phyloP scores from a whole-genome alignment of 2,888 invertebrate species.

The Eupithecia vulgata region DNA sequence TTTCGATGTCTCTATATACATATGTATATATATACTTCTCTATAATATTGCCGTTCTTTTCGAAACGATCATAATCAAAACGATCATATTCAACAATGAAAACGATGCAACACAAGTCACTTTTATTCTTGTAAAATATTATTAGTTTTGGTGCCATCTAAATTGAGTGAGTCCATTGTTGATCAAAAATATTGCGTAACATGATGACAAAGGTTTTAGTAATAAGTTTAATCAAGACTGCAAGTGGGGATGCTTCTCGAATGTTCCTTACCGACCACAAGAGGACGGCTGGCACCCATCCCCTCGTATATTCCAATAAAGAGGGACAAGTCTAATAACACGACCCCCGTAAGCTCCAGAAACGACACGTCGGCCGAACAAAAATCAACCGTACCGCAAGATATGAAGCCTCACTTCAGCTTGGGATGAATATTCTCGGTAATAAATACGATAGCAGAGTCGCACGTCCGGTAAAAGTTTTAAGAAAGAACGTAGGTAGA shows the following conservation, averaged over 20 bases:
- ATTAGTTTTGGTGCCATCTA: neutral
- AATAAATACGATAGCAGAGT: slow-evolving; percentile 71
- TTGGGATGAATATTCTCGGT: slow-evolving; percentile 40
- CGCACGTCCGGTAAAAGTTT: slow-evolving; percentile 73
- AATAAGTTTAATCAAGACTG: slow-evolving; percentile 27
- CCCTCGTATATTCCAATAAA: slow-evolving; percentile 77
- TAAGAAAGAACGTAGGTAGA: slow-evolving; percentile 64
- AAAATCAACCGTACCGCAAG: slow-evolving; percentile 52
- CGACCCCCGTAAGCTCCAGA: slow-evolving; percentile 73
- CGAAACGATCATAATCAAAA: neutral
- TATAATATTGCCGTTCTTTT: neutral
- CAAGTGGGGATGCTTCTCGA: slow-evolving; percentile 20
- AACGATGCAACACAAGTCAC: no score
- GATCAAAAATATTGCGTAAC: neutral
- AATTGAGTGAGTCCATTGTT: neutral
- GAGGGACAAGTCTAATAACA: slow-evolving; percentile 78
- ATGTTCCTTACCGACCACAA: slow-evolving; percentile 36
- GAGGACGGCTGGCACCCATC: slow-evolving; percentile 47
- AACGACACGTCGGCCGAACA: slow-evolving; percentile 69
- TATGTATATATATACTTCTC: no score
- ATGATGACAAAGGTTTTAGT: slow-evolving; percentile 14
- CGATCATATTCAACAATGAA: no score
- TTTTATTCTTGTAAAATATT: neutral
- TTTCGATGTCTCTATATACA: neutral
- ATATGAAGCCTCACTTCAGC: slow-evolving; percentile 42